A percentile compares a stretch with the other conserved stretches of the same genome.
Conservation (phyloP, 2,113 vertebrate genomes). For the Rhinolophus ferrumequinum region DNA sequence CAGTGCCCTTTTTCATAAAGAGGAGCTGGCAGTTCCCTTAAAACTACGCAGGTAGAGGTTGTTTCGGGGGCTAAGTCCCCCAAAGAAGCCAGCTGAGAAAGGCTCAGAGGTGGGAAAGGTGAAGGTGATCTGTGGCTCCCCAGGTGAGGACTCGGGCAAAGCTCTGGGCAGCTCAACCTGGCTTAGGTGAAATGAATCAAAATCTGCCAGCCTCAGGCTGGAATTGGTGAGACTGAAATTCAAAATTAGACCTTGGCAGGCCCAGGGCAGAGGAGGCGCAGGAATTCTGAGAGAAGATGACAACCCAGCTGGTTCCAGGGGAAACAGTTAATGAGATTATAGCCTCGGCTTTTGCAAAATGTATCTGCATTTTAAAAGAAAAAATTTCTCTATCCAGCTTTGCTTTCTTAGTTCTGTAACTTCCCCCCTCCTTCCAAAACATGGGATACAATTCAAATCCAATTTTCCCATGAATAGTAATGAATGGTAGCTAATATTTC, state of each 20-base stretch:
- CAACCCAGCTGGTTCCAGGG: not conserved
- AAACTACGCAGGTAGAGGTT: fast-evolving
- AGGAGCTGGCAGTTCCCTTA: not conserved
- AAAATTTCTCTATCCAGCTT: not conserved
- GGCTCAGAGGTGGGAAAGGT: not conserved
- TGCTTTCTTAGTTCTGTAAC: not conserved
- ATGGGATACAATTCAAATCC: not conserved
- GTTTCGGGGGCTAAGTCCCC: not conserved
- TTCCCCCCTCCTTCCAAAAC: not conserved
- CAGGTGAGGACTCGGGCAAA: not conserved
- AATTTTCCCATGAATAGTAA: not conserved
- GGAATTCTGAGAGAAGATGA: not conserved
- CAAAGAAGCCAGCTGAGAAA: not conserved
- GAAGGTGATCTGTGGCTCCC: not conserved
- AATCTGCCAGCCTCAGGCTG: not conserved
- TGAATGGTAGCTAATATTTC: not conserved
- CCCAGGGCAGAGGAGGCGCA: not conserved
- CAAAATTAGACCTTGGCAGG: not conserved
- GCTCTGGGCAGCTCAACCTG: not conserved
- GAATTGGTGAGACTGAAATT: not conserved
- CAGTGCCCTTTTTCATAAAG: no score
- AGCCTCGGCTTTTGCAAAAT: not conserved
- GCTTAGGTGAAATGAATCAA: not conserved
- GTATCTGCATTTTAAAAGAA: not conserved
- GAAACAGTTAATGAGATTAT: slow-evolving; percentile 17